Conservation (phyloP, 1,140 invertebrate species). For the Brachionus rubens region DNA sequence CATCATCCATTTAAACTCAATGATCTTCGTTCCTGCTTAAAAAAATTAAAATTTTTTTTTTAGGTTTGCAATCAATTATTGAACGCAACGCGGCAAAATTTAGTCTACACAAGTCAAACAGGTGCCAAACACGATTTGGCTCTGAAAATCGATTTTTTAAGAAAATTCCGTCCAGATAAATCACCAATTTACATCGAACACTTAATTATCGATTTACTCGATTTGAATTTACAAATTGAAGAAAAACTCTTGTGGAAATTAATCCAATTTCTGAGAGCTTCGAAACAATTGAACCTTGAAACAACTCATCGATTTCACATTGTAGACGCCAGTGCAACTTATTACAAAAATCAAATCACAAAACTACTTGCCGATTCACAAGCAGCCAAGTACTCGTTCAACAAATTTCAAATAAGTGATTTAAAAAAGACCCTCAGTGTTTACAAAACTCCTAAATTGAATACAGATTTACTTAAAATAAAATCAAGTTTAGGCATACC, state of each 20-base stretch:
- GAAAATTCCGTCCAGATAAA: neutral
- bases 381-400: slow-evolving; percentile 67
- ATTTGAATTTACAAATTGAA: slow-evolving; percentile 76
- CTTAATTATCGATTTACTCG: neutral
- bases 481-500: slow-evolving; percentile 82
- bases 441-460: slow-evolving; percentile 75
- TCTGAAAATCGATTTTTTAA: slow-evolving; percentile 25
- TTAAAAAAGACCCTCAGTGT: slow-evolving; percentile 79
- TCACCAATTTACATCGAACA: slow-evolving; percentile 8
- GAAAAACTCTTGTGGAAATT: slow-evolving; percentile 81
- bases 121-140: slow-evolving; percentile 8
- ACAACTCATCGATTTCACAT: slow-evolving; percentile 7
- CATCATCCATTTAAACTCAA: no score
- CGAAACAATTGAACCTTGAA: slow-evolving; percentile 48
- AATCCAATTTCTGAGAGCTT: slow-evolving; percentile 67
- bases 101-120: slow-evolving; percentile 10
- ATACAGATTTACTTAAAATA: slow-evolving; percentile 70
- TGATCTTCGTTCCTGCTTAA: no score
- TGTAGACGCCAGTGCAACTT: neutral
- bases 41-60: no score
- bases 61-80: slow-evolving; percentile 43
- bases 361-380: slow-evolving; percentile 31
- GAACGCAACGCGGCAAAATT: neutral
- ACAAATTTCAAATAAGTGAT: slow-evolving; percentile 73
- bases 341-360: slow-evolving; percentile 26